Percentiles rank a stretch among this genome's conserved stretches.
Evolutionary conservation across 2,797 vertebrate genomes (phyloP).

Genomic region (Decapterus maruadsi): DNA sequence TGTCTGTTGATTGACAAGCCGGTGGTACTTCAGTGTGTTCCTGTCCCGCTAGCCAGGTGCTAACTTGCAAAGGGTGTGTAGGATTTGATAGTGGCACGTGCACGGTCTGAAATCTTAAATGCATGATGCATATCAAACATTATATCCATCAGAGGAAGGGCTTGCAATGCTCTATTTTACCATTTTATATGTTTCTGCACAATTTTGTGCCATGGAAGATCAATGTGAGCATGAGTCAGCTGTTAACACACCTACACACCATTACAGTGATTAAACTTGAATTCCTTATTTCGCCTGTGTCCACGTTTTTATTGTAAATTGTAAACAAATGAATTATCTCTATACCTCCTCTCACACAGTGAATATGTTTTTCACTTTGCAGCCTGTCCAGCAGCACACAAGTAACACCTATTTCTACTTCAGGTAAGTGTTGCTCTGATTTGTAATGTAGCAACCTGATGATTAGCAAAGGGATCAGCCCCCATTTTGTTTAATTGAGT

Average conservation of each 20-base stretch:
- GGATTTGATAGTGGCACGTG: slow-evolving; percentile 51
- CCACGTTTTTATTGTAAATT: not conserved
- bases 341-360: slow-evolving; percentile 14
- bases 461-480: slow-evolving; percentile 4
- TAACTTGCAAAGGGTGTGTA: slow-evolving; percentile 56
- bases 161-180: slow-evolving; percentile 29
- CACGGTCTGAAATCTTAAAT: slow-evolving; percentile 53
- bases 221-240: slow-evolving; percentile 11
- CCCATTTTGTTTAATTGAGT: slow-evolving; percentile 23
- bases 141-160: slow-evolving; percentile 20
- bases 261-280: not conserved
- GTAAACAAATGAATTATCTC: not conserved
- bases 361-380: slow-evolving; percentile 41
- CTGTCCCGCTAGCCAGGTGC: slow-evolving; percentile 21
- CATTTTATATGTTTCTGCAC: slow-evolving; percentile 34
- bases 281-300: not conserved
- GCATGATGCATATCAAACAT: slow-evolving; percentile 62
- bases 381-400: slow-evolving; percentile 37
- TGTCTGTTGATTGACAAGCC: slow-evolving; percentile 72
- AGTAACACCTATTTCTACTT: slow-evolving; percentile 6
- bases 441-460: not conserved
- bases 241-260: not conserved
- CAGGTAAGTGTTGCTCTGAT: slow-evolving; percentile 48
- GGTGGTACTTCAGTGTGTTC: slow-evolving; percentile 46
- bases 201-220: not conserved